Evolutionary conservation across 64 coral and sea anemone species (phyloP).

Genomic region (Pocillopora damicornis): DNA sequence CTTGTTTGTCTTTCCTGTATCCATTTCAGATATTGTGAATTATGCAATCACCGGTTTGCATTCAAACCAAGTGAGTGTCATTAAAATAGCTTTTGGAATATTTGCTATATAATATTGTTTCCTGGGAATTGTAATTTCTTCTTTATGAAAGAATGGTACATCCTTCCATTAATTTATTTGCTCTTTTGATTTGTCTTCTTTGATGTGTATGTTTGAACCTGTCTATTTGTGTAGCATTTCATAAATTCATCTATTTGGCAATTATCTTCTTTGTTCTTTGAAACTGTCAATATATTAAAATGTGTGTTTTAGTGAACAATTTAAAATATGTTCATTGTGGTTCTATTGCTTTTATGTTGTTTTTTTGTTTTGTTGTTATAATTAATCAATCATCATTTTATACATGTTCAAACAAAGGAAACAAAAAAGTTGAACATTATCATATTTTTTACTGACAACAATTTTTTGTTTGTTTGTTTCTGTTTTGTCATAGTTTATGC

Average conservation of each 20-base stretch:
- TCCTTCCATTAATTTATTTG: no score
- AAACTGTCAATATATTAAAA: no score
- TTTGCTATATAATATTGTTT: not conserved
- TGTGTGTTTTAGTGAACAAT: not conserved
- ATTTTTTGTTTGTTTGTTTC: not conserved
- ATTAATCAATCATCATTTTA: not conserved
- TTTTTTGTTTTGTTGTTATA: not conserved
- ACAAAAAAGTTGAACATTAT: no score
- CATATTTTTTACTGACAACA: not conserved
- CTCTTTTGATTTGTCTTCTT: no score
- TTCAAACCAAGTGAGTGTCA: conserved; percentile 97
- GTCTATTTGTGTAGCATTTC: no score
- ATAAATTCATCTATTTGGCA: no score
- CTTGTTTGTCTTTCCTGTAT: not conserved
- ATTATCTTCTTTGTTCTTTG: no score
- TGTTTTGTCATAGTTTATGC: conserved; percentile 64
- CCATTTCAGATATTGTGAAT: conserved; percentile 87
- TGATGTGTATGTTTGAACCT: no score
- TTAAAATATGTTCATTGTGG: not conserved
- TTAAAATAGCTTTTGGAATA: not conserved
- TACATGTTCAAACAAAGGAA: not conserved
- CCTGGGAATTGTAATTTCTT: not conserved
- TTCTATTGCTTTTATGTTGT: not conserved
- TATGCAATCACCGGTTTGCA: conserved; percentile 92
- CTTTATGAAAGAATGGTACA: not conserved